Evolutionary conservation across 2,888 invertebrate genomes (phyloP).

Genomic region (Diaphora mendica): DNA sequence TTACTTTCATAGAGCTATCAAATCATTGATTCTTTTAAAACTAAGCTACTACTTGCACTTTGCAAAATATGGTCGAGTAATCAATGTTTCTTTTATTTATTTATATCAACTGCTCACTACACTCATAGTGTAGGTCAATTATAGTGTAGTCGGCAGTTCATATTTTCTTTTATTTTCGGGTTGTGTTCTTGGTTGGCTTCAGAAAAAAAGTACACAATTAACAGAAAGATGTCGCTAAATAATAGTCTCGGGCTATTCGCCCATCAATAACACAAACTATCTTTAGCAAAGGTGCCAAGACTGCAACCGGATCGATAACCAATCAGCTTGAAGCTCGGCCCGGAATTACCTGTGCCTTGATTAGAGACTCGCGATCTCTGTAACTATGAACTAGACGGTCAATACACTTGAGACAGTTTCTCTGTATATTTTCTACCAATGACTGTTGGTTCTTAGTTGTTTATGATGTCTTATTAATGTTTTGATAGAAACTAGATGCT

Average conservation of each 20-base stretch:
- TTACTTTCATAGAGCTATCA: background rate
- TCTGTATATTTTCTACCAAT: constrained; percentile 20
- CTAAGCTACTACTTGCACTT: no score
- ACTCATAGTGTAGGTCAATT: no score
- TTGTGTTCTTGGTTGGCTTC: background rate
- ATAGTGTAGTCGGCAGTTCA: no score
- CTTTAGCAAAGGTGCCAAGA: constrained; percentile 58
- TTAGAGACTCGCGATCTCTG: constrained; percentile 73
- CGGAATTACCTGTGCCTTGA: constrained; percentile 75
- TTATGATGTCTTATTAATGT: constrained; percentile 7
- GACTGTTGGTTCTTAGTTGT: background rate
- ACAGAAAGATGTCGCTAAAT: constrained; percentile 14
- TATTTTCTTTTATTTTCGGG: background rate
- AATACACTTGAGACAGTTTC: constrained; percentile 51
- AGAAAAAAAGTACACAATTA: background rate
- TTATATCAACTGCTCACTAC: no score
- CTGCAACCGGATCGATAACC: constrained; percentile 77
- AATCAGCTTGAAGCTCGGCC: constrained; percentile 66
- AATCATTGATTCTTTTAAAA: background rate
- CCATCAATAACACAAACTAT: constrained; percentile 64
- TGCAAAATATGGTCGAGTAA: no score
- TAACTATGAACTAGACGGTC: constrained; percentile 56
- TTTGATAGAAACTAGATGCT: background rate
- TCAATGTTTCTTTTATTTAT: no score
- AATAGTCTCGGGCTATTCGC: constrained; percentile 24